These are phyloP conservation scores for Allolobophora icterica DNA, from an alignment of 2,888 invertebrate genomes.

Conservation along the genomic window DNA sequence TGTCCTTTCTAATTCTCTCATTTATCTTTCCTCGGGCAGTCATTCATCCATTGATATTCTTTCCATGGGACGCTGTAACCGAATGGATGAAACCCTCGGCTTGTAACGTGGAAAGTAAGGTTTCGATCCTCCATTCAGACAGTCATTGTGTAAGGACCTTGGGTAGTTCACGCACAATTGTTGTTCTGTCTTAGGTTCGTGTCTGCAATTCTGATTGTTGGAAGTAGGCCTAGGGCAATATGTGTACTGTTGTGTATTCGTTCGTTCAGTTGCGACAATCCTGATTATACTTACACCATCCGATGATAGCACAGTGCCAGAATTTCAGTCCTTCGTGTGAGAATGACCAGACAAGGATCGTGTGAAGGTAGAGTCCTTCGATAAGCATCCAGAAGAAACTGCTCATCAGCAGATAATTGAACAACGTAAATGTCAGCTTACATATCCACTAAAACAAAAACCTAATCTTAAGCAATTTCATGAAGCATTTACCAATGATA, in stretches of 20 bases:
- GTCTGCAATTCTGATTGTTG: no score
- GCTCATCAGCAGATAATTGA: constrained; percentile 89
- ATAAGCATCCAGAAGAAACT: constrained; percentile 99
- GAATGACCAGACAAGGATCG: constrained; percentile 64
- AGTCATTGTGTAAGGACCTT: no score
- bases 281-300: constrained; percentile 62
- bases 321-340: constrained; percentile 60
- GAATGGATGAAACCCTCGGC: no score
- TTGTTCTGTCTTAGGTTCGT: no score
- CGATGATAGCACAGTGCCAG: constrained; percentile 63
- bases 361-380: constrained; percentile 65
- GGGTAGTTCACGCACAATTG: no score
- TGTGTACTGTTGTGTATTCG: no score
- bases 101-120: no score
- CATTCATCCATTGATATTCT: background rate
- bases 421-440: constrained; percentile 70
- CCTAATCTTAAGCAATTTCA: background rate
- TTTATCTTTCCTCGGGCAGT: background rate
- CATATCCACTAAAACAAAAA: constrained; percentile 50
- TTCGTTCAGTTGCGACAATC: background rate
- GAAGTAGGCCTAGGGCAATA: no score
- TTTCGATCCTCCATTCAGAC: no score
- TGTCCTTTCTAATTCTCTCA: background rate
- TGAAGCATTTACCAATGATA: background rate
- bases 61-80: no score